These are phyloP conservation scores for Channallabes apus DNA, from an alignment of 2,797 vertebrate genomes.

Conservation along the genomic window DNA sequence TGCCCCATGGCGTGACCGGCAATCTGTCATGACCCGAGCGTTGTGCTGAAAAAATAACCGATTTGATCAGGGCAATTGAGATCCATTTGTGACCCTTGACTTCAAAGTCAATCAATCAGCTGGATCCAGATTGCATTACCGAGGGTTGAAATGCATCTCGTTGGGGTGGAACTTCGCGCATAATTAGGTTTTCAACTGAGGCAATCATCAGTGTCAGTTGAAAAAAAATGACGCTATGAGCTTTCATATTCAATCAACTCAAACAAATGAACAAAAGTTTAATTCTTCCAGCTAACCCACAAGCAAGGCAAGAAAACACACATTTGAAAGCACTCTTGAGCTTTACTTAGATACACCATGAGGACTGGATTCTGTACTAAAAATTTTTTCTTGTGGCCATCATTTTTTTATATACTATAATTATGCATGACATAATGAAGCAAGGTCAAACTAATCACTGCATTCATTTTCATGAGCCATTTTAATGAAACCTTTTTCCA, in stretches of 20 bases:
- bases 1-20: constrained; percentile 61
- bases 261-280: constrained; percentile 19
- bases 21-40: constrained; percentile 64
- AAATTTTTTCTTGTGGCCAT: background rate
- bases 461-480: background rate
- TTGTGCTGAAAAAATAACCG: constrained; percentile 62
- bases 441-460: background rate
- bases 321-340: background rate
- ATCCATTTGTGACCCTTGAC: constrained; percentile 62
- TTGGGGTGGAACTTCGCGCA: constrained; percentile 40
- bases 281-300: constrained; percentile 2
- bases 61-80: constrained; percentile 58
- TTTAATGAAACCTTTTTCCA: too few relatives aligned
- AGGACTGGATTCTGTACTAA: background rate
- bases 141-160: constrained; percentile 42
- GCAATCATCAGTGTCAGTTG: constrained; percentile 45
- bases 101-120: constrained; percentile 59
- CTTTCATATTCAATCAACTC: constrained; percentile 1
- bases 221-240: constrained; percentile 10
- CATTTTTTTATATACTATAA: background rate
- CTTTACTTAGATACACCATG: background rate
- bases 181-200: constrained; percentile 47
- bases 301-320: background rate
- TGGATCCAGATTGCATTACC: constrained; percentile 42
- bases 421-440: background rate